Base-by-base conservation (phyloP, 2,113 vertebrate species). In the Festucalex cinctus region DNA sequence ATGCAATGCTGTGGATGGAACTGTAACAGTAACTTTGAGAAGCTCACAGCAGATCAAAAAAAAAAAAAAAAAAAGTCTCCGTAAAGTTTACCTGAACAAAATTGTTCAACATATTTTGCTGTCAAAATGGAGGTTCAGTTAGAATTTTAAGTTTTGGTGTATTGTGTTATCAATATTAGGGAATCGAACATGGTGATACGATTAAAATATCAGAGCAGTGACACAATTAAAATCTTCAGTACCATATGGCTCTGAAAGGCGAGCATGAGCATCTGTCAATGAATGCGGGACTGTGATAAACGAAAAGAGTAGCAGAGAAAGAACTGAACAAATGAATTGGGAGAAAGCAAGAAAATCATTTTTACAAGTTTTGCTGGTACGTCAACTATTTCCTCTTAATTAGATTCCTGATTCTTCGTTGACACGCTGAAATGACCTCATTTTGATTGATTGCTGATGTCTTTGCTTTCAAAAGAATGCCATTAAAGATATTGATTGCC, bases 401-500 rank as follows among this genome's bases (percentile, higher is more conserved):
- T 65, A 60, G 32, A 68, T 69, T 43, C 32, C 54, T 2, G 13
- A 22, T 32, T 10, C 37, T 19, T 69, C 36, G 16, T 58, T 70
- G 26, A 9, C 9, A 3, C 26, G 9, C 22, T 28, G 65, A 63
- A 67, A 41, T 35, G 22, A n/a, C 3, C 20, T 6, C 6, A 49
- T 37, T 5, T 37, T 35, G 26, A 72, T 51, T 75, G 60, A 80
- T 77, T 61, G 24, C 6, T 41, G 54, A 65, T 37, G n/a, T 57
- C 63, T 12, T 0, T 9, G 51, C 49, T 39, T 71, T 71, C 32
- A n/a, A 68, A 26, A 43, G 54, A 44, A 41, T 28, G 66, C 66
- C 65, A 68, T 71, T 57, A 70, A 36, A 66, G 51, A 32, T 67
- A 77, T 68, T 13, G 79, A 81, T 70, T 59, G 14, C 16, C 65